phyloP scores from a whole-genome alignment of 1,140 invertebrate species.

The Rhynchophorus ferrugineus region DNA sequence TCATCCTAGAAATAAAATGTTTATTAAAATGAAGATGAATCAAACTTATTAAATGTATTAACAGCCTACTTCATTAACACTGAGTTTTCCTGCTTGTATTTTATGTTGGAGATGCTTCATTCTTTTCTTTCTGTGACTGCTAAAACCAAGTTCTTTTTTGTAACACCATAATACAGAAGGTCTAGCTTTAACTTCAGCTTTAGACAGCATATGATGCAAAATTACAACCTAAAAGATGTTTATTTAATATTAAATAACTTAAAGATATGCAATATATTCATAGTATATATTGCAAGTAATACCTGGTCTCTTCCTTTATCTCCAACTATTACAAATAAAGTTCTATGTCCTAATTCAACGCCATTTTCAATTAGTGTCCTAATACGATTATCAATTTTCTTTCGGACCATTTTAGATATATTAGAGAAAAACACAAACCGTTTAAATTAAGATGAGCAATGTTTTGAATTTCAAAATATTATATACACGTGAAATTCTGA shows the following conservation, averaged over 20 bases:
- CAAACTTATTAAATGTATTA: no score
- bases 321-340: conserved; percentile 92
- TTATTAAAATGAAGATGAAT: no score
- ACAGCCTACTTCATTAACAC: conserved; percentile 66
- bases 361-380: conserved; percentile 96
- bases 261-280: no score
- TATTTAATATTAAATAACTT: background rate
- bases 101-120: conserved; percentile 84
- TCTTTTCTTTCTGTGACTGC: conserved; percentile 88
- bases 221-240: conserved; percentile 70
- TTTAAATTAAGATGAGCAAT: no score
- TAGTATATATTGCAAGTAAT: conserved; percentile 25
- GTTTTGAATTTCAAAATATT: no score
- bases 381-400: conserved; percentile 96
- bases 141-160: conserved; percentile 93
- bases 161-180: conserved; percentile 98
- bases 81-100: conserved; percentile 79
- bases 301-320: conserved; percentile 95
- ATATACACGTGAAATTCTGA: no score
- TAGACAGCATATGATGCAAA: conserved; percentile 94
- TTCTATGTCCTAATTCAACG: conserved; percentile 76
- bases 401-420: conserved; percentile 61
- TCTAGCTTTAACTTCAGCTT: conserved; percentile 84
- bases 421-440: no score
- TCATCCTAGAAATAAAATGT: conserved; percentile 55